Conservation (phyloP, 2,113 vertebrate genomes). For the Eupsittula cactorum region DNA sequence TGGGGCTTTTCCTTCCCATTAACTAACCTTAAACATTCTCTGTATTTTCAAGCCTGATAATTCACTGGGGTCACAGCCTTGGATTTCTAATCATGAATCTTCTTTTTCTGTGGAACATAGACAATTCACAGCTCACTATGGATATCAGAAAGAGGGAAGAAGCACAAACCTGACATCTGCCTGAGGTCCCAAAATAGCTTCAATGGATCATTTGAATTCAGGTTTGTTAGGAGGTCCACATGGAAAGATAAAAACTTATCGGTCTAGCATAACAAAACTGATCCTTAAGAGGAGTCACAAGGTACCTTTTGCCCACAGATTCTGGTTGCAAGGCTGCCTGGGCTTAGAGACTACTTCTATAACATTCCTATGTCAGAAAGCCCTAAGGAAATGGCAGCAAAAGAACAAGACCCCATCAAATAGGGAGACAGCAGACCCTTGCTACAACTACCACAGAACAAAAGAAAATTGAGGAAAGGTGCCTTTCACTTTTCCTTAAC, state of each 20-base stretch:
- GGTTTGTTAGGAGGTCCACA: not conserved
- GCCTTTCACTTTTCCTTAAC: not conserved
- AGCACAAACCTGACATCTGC: not conserved
- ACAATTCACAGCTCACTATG: not conserved
- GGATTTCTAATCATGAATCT: not conserved
- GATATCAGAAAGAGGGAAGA: not conserved
- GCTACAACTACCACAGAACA: not conserved
- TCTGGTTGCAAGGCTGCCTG: not conserved
- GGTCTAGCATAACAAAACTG: not conserved
- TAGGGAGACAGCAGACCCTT: not conserved
- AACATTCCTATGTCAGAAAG: not conserved
- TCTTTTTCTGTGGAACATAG: not conserved
- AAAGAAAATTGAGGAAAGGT: not conserved
- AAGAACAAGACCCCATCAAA: not conserved
- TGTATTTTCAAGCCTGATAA: not conserved
- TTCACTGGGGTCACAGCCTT: not conserved
- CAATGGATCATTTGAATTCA: not conserved
- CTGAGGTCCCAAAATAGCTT: not conserved
- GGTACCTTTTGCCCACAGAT: not conserved
- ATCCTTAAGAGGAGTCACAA: not conserved
- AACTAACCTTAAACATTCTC: not conserved
- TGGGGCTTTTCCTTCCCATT: not conserved
- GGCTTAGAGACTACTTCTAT: not conserved
- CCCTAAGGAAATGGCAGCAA: not conserved
- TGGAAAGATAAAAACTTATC: not conserved